Percentiles rank a stretch among this genome's conserved stretches.
These are phyloP conservation scores for Bradysia coprophila DNA, from an alignment of 1,140 invertebrate species.

Conservation along the genomic window DNA sequence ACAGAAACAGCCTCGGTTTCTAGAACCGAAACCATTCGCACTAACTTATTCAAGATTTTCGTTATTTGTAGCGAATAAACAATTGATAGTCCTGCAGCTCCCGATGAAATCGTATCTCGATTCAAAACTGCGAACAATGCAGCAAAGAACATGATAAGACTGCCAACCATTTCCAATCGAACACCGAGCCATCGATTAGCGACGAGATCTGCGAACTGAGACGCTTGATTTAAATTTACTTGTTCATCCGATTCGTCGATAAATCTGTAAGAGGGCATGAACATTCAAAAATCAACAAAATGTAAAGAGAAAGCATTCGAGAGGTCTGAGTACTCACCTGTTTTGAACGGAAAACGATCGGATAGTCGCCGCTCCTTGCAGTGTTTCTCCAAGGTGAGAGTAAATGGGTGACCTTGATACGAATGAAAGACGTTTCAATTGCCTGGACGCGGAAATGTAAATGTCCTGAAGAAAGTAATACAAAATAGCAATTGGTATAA, in stretches of 20 bases:
- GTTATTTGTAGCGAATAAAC: slow-evolving; percentile 82
- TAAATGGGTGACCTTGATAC: slow-evolving; percentile 45
- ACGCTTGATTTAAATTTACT: slow-evolving; percentile 49
- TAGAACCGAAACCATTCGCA: slow-evolving; percentile 89
- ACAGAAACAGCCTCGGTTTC: slow-evolving; percentile 97
- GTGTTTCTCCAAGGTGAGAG: slow-evolving; percentile 43
- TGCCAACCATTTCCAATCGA: slow-evolving; percentile 80
- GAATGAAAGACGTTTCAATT: slow-evolving; percentile 79
- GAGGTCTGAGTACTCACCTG: neutral
- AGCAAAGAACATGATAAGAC: slow-evolving; percentile 77
- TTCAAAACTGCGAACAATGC: slow-evolving; percentile 71
- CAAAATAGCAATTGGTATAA: slow-evolving; percentile 65
- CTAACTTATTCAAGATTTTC: slow-evolving; percentile 88
- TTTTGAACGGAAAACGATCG: neutral
- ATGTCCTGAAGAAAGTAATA: slow-evolving; percentile 89
- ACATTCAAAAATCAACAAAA: too few species aligned
- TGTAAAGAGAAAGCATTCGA: slow-evolving; percentile 23
- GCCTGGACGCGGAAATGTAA: slow-evolving; percentile 84
- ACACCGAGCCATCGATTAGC: slow-evolving; percentile 84
- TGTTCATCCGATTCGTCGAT: neutral
- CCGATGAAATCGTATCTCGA: slow-evolving; percentile 41
- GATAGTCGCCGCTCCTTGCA: slow-evolving; percentile 15
- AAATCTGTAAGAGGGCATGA: slow-evolving; percentile 46
- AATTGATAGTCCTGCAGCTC: slow-evolving; percentile 73
- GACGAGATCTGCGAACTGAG: slow-evolving; percentile 54